Percentiles rank a stretch among this genome's conserved stretches.
Conservation (phyloP, 1,140 invertebrate species). For the Panagrolaimus sp. region DNA sequence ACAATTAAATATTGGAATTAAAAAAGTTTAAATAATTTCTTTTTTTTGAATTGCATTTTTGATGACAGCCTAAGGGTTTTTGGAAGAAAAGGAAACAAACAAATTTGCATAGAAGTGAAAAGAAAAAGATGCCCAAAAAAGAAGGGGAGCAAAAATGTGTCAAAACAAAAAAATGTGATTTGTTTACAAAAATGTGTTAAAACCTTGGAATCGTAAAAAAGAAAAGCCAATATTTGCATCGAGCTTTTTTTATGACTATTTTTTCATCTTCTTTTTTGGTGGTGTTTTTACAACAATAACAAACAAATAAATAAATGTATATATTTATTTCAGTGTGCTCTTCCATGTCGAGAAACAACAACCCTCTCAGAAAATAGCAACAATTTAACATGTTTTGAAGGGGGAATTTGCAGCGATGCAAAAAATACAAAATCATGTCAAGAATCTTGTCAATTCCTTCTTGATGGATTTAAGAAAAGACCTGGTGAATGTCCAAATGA, state of each 20-base stretch:
- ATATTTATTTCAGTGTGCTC: slow-evolving; percentile 33
- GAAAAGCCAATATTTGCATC: background rate
- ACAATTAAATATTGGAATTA: too few species aligned
- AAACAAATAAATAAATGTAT: slow-evolving; percentile 17
- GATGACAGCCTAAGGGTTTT: too few species aligned
- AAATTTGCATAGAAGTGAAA: too few species aligned
- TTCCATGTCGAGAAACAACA: slow-evolving; percentile 37
- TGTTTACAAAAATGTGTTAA: slow-evolving; percentile 26
- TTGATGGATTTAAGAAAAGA: slow-evolving; percentile 39
- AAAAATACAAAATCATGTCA: slow-evolving; percentile 35
- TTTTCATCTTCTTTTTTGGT: slow-evolving; percentile 1
- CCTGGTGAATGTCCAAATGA: slow-evolving; percentile 43
- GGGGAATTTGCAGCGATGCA: slow-evolving; percentile 1
- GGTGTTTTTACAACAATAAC: background rate
- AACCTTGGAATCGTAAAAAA: slow-evolving; percentile 18
- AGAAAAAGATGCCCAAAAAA: too few species aligned
- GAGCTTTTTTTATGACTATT: background rate
- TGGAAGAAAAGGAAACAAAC: too few species aligned
- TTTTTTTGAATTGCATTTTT: too few species aligned
- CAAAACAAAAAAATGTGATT: slow-evolving; percentile 20
- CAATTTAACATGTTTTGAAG: slow-evolving; percentile 10
- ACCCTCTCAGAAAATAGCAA: slow-evolving; percentile 34
- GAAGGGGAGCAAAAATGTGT: slow-evolving; percentile 3
- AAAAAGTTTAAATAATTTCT: too few species aligned
- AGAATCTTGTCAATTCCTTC: slow-evolving; percentile 47